These are phyloP conservation scores for Subacronicta megacephala DNA, from an alignment of 2,888 invertebrate genomes.

Conservation along the genomic window DNA sequence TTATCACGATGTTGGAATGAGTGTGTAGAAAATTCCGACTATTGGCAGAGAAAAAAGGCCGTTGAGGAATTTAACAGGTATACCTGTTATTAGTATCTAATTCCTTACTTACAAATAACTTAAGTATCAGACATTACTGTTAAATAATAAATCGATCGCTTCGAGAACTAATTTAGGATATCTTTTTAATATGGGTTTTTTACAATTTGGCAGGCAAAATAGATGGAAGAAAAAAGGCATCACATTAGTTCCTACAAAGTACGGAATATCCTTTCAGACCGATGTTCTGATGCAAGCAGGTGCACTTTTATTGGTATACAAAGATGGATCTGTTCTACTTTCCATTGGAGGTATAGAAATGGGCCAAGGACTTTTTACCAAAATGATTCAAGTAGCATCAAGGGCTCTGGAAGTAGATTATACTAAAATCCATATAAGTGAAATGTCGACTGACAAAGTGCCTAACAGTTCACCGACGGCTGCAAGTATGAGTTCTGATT, in stretches of 20 bases:
- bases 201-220: constrained; percentile 88
- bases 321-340: constrained; percentile 94
- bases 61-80: constrained; percentile 93
- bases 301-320: constrained; percentile 93
- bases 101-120: background rate
- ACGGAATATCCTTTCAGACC: constrained; percentile 92
- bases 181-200: no score
- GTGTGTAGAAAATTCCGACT: constrained; percentile 92
- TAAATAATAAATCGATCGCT: no score
- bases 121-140: no score
- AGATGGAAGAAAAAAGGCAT: constrained; percentile 95
- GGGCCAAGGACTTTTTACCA: constrained; percentile 97
- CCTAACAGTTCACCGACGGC: constrained; percentile 95
- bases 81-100: no score
- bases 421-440: constrained; percentile 92
- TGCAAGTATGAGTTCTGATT: constrained; percentile 93
- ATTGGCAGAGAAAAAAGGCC: constrained; percentile 87
- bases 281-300: constrained; percentile 93
- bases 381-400: constrained; percentile 96
- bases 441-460: constrained; percentile 94
- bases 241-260: constrained; percentile 93
- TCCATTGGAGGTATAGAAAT: constrained; percentile 96
- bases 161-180: no score
- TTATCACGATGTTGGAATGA: constrained; percentile 93
- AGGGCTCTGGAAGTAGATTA: constrained; percentile 90